Base-by-base conservation (phyloP, 2,113 vertebrate species). In the Ameiurus melas region DNA sequence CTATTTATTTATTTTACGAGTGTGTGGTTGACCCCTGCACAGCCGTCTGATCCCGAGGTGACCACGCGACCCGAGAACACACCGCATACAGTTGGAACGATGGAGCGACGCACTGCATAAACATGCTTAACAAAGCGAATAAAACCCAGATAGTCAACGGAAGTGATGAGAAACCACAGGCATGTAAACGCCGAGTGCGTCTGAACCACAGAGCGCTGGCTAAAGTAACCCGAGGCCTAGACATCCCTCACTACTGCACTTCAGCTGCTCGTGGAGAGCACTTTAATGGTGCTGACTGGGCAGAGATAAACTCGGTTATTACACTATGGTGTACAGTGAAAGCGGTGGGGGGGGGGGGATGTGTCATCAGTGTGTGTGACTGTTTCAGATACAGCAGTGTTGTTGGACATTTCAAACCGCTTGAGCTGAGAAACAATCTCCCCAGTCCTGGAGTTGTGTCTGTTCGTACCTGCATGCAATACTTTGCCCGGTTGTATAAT, bases 121-220 rank as follows among this genome's bases (percentile, higher is more conserved):
- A 20, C 30, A 55, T 30, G 17, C 39, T 39, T 57, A 68, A 87
- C 77, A 85, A 77, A 17, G 66, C 57, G 47, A 57, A 78, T 17
- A 79, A 86, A 79, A 51, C 66, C 20, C 36, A 12, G 20, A 57
- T 22, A 85, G 39, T 22, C 4, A 14, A 43, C 14, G 30, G 47
- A 87, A 81, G 33, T 81, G 7, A 36, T 57, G 20, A 70, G 22
- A 82, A 70, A 71, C 62, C 78, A 58, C 77, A 68, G 33, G n/a
- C 85, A 27, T 73, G 51, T 64, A 85, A 73, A 73, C 47, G 70
- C 83, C 14, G 64, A 70, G 51, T 55, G 83, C 20, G 27, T 71
- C n/a, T 71, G 17, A 68, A 25, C 70, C 71, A 7, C 71, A 60
- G 70, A n/a, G 55, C n/a, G 2, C 33, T 14, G 80, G 33, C 4